Evolutionary conservation across 1,140 invertebrate species (phyloP).

Genomic region (Drosophila aff.): DNA sequence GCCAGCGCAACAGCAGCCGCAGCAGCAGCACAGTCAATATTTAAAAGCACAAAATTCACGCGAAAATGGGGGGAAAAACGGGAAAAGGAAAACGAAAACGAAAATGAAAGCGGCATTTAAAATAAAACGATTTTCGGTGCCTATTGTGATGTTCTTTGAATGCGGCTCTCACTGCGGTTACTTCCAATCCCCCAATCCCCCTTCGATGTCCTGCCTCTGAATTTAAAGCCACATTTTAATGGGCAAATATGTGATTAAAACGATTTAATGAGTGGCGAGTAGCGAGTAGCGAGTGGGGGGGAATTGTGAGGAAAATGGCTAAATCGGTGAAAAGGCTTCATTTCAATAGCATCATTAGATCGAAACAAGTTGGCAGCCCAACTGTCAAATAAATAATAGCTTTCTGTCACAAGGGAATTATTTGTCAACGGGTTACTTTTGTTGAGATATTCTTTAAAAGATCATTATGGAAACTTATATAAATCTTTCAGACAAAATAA

Average conservation of each 20-base stretch:
- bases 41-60: not conserved
- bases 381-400: no score
- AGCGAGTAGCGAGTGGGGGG: no score
- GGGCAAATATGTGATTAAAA: not conserved
- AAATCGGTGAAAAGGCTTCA: not conserved
- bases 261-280: not conserved
- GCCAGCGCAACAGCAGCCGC: not conserved
- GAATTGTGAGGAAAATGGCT: not conserved
- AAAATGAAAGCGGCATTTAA: conserved; percentile 18
- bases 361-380: not conserved
- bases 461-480: no score
- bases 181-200: not conserved
- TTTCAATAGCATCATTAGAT: not conserved
- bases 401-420: no score
- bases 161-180: conserved; percentile 9
- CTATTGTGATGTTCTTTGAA: conserved; percentile 20
- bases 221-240: conserved; percentile 9
- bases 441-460: no score
- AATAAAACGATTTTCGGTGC: conserved; percentile 12
- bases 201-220: not conserved
- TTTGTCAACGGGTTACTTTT: no score
- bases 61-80: not conserved
- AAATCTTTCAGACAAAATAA: no score
- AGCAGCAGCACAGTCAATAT: not conserved
- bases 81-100: conserved; percentile 12